Evolutionary conservation across 2,888 invertebrate genomes (phyloP), one percentile per base, ranked within the genome.

Genomic region (Athripsodes cinereus): DNA sequence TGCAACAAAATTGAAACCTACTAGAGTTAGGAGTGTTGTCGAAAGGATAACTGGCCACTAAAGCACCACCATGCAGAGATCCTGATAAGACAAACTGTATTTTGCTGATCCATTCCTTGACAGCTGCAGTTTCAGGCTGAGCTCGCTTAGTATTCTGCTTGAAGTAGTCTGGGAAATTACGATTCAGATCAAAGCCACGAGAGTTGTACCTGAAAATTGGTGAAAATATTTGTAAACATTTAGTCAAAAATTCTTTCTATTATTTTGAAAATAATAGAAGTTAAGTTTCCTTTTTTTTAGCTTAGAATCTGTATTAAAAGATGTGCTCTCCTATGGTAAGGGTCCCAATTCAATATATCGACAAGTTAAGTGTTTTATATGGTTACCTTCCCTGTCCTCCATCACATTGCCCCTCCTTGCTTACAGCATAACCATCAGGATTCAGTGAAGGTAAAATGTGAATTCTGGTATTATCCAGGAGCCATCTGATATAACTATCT

Each of bases 361-460:
- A n/a, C n/a, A n/a, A n/a, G n/a, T n/a, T n/a, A n/a, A n/a, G n/a
- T n/a, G n/a, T n/a, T n/a, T n/a, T n/a, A n/a, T n/a, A n/a, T n/a
- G n/a, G n/a, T n/a, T 73, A 90, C 89, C 94, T 86, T 71, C 95
- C 95, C 71, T 88, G 88, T 10, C 89, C 87, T 21, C 92, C 92
- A 67, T 91, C 90, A 68, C 94, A 95, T 60, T 86, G 83, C 31
- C 94, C 93, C 73, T 94, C 93, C 67, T 88, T 86, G 5, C 98
- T 93, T 19, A 88, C 88, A 66, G 96, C 91, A 76, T 90, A 98
- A 20, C 98, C 99, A 72, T 99, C 99, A 0, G 99, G 98, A 75
- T 99, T 99, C 96, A 99, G 96, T 1, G 95, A 91, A 0, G 98
- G 97, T 83, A 99, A 83, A 67, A 99, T 86, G 73, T 99, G 98